These are phyloP conservation scores for Oligia strigilis DNA, from an alignment of 2,888 invertebrate species.

Conservation along the genomic window DNA sequence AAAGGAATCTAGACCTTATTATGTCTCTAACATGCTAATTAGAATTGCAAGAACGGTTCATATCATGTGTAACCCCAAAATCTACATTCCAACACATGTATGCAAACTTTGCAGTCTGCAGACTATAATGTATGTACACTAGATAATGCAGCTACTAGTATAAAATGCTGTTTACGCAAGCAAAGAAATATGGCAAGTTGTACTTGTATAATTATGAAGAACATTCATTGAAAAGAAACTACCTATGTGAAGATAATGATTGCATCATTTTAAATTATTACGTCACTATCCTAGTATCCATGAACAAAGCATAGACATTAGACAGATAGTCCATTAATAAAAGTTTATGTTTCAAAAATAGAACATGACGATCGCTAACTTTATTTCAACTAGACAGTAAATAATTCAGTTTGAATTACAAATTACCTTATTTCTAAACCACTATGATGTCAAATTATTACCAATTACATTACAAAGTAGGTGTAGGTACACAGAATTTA, in stretches of 20 bases:
- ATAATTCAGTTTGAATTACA: neutral
- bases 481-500: constrained; percentile 55
- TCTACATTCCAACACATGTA: constrained; percentile 57
- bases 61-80: constrained; percentile 53
- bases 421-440: neutral
- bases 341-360: constrained; percentile 8
- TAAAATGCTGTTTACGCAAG: constrained; percentile 9
- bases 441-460: constrained; percentile 46
- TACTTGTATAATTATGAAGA: neutral
- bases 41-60: constrained; percentile 29
- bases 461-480: constrained; percentile 44
- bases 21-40: constrained; percentile 2
- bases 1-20: constrained; percentile 41
- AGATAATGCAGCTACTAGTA: constrained; percentile 58
- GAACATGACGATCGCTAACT: neutral
- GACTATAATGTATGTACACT: constrained; percentile 30
- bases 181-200: neutral
- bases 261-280: neutral
- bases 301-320: neutral
- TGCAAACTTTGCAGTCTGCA: constrained; percentile 58
- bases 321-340: neutral
- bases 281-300: constrained; percentile 1
- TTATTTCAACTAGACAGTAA: neutral
- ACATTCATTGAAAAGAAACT: constrained; percentile 4
- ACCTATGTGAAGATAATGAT: neutral